Evolutionary conservation across 2,888 invertebrate species (phyloP), one percentile per base, ranked within the genome.

Genomic region (Beris chalybata): DNA sequence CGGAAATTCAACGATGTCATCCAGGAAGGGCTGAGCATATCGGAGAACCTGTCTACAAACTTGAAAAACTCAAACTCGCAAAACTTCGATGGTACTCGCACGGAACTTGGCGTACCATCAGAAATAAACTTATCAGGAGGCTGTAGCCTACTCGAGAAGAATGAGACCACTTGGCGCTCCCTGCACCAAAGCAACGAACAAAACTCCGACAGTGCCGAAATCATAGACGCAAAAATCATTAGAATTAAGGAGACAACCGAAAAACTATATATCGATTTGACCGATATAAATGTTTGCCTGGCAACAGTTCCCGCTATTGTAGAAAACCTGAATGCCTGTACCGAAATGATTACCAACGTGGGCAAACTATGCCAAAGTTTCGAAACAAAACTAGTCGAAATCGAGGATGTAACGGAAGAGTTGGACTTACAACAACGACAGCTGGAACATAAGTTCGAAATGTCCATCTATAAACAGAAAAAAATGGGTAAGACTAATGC

Each of bases 401-500:
- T 89, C 31, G 85, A 88, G 75, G 84, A 87, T 74, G 74, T 87
- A 43, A 85, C 88, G 56, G 88, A 89, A 74, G 84, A 84, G 69
- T 81, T 86, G 55, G 87, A 89, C 64, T 77, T 87, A 44, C 85
- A 88, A 73, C 86, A 85, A 74, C 83, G 83, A 71, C 85, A 87
- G 73, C 76, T 86, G 52, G 85, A 87, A 72, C 87, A 88, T 73
- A 81, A 85, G 67, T 85, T 86, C 74, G 86, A 88, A 70, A 78
- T 89, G 69, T 84, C 86, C 3, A 78, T 86, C 67, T 86, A 86
- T 71, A 85, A 87, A 76, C 85, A 87, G 72, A 85, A 84, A 70
- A 88, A 88, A 78, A 78, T 87, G 70, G 85, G 88, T 86, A 38
- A 38, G 32, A 22, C 3, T 3, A 9, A 22, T 38, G 7, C 38